Evolutionary conservation across 2,888 invertebrate genomes (phyloP).

Genomic region (Temnothorax rugatulus): DNA sequence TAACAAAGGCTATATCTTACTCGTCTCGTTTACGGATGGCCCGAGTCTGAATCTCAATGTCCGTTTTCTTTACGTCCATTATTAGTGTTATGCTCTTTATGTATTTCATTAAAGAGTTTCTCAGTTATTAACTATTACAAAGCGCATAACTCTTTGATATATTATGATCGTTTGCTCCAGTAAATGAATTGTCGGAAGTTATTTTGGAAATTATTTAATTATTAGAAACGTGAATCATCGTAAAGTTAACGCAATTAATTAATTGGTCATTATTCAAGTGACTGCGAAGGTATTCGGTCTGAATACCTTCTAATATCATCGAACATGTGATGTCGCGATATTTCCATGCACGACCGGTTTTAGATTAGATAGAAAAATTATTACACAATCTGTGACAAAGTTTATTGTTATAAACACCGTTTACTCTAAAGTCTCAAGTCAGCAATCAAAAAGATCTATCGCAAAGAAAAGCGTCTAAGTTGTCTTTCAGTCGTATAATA

Average conservation of each 20-base stretch:
- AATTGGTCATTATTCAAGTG: neutral
- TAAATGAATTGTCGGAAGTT: neutral
- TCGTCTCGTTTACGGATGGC: conserved; percentile 44
- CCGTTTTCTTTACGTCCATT: neutral
- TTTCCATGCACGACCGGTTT: conserved; percentile 17
- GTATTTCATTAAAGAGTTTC: neutral
- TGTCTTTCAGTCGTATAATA: neutral
- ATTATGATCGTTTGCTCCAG: neutral
- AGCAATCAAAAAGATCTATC: conserved; percentile 31
- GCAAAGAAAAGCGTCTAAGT: neutral
- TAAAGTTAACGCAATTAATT: neutral
- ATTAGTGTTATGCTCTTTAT: neutral
- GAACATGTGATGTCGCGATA: neutral
- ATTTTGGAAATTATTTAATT: neutral
- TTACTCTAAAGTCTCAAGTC: conserved; percentile 17
- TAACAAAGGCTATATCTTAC: conserved; percentile 46
- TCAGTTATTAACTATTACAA: neutral
- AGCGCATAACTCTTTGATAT: neutral
- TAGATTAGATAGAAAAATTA: conserved; percentile 21
- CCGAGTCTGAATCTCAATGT: neutral
- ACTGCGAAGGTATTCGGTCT: neutral
- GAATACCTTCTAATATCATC: neutral
- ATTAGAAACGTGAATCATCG: neutral
- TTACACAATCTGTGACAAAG: neutral
- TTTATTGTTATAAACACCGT: conserved; percentile 49